Evolutionary conservation across 2,113 vertebrate genomes (phyloP).

Genomic region (Larimichthys crocea): DNA sequence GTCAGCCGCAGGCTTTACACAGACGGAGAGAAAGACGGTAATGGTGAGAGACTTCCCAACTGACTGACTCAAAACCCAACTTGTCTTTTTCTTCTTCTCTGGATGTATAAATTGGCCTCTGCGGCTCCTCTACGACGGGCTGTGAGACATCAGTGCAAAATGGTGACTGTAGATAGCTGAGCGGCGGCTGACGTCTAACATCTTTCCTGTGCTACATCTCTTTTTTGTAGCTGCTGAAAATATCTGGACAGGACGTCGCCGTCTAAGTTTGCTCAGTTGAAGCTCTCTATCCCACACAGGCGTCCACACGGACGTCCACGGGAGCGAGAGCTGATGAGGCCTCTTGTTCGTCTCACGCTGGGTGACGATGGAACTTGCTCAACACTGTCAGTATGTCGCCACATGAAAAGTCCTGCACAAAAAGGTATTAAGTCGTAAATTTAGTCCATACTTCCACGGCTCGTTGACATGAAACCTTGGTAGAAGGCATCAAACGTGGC

Average conservation of each 20-base stretch:
- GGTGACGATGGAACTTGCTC: not conserved
- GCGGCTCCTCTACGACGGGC: not conserved
- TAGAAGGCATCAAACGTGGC: constrained; percentile 23
- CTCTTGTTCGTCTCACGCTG: not conserved
- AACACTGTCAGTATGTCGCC: not conserved
- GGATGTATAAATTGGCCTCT: constrained; percentile 12
- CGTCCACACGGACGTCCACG: not conserved
- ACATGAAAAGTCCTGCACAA: not conserved
- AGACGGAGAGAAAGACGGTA: not conserved
- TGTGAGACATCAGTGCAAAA: not conserved
- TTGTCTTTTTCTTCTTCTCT: not conserved
- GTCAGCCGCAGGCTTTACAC: constrained; percentile 20
- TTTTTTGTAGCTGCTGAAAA: constrained; percentile 1
- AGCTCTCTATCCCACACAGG: not conserved
- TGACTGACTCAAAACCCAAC: not conserved
- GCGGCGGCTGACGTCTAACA: not conserved
- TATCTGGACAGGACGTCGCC: not conserved
- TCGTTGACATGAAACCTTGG: constrained; percentile 8
- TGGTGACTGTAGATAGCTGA: not conserved
- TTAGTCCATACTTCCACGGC: not conserved
- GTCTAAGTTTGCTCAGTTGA: not conserved
- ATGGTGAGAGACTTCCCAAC: constrained; percentile 20
- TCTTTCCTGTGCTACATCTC: no score
- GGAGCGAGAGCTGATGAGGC: not conserved
- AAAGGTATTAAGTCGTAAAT: not conserved